These are phyloP conservation scores for Barnardius zonarius DNA, from an alignment of 2,113 vertebrate species.

Conservation along the genomic window DNA sequence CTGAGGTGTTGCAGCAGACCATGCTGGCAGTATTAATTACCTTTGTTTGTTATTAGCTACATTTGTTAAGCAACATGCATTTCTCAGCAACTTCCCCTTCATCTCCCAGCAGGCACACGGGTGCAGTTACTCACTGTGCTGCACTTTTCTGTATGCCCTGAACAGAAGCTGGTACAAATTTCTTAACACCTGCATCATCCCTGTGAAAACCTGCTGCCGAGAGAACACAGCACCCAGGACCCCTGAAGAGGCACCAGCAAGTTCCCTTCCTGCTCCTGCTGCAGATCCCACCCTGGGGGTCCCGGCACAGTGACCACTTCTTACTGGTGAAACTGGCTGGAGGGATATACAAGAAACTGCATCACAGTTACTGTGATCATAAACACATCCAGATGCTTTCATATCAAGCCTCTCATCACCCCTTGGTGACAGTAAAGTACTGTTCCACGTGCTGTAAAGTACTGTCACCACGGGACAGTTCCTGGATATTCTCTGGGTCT, in stretches of 20 bases:
- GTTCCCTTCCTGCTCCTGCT: not conserved
- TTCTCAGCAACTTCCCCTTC: not conserved
- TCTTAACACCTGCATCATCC: not conserved
- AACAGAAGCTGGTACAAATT: not conserved
- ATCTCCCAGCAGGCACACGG: not conserved
- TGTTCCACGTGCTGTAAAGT: not conserved
- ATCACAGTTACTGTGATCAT: not conserved
- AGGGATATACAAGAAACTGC: not conserved
- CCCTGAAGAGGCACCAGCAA: not conserved
- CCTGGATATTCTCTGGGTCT: not conserved
- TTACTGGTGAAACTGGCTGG: not conserved
- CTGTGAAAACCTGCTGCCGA: not conserved
- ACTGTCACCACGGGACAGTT: not conserved
- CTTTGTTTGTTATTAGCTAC: not conserved
- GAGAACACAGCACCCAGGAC: accelerated
- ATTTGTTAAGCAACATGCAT: not conserved
- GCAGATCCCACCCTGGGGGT: not conserved
- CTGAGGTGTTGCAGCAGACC: not conserved
- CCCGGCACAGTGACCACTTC: not conserved
- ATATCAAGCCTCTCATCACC: not conserved
- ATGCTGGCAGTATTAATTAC: not conserved
- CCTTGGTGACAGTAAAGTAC: not conserved
- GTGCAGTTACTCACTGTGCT: not conserved
- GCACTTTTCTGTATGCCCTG: not conserved
- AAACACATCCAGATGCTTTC: not conserved